Conservation (phyloP, 2,797 vertebrate genomes). For the Poeciliopsis paucimaculata region DNA sequence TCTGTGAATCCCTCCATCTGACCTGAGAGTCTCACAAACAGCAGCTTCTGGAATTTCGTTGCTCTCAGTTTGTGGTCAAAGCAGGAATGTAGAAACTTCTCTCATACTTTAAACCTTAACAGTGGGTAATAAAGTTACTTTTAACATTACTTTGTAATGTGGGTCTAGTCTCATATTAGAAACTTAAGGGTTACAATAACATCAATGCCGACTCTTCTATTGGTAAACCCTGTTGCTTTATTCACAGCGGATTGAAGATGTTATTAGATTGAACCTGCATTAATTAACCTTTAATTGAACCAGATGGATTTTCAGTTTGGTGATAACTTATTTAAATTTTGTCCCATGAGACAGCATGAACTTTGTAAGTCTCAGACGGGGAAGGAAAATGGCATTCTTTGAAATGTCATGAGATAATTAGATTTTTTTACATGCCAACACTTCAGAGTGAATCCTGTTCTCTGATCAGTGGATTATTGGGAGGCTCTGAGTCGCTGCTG, state of each 20-base stretch:
- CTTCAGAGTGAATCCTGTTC: not conserved
- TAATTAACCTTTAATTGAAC: not conserved
- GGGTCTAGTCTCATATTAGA: not conserved
- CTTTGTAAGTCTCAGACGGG: not conserved
- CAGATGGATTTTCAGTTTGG: not conserved
- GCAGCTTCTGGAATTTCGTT: not conserved
- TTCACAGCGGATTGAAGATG: not conserved
- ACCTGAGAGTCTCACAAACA: conserved; percentile 5
- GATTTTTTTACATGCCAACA: not conserved
- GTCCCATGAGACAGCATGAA: not conserved
- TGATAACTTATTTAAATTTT: not conserved
- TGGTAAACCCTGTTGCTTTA: not conserved
- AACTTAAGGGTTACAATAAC: not conserved
- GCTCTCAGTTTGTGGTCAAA: not conserved
- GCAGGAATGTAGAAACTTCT: conserved; percentile 8
- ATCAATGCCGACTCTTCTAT: not conserved
- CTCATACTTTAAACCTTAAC: not conserved
- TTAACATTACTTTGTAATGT: not conserved
- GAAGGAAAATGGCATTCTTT: not conserved
- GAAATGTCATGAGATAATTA: not conserved
- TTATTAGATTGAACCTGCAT: not conserved
- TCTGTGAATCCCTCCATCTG: conserved; percentile 1
- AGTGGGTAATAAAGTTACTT: not conserved
- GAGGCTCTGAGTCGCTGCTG: not conserved
- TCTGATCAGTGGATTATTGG: not conserved